Percentiles rank a stretch among this genome's conserved stretches.
These are phyloP conservation scores for Lasioglossum pauxillum DNA, from an alignment of 2,888 invertebrate genomes.

Conservation along the genomic window DNA sequence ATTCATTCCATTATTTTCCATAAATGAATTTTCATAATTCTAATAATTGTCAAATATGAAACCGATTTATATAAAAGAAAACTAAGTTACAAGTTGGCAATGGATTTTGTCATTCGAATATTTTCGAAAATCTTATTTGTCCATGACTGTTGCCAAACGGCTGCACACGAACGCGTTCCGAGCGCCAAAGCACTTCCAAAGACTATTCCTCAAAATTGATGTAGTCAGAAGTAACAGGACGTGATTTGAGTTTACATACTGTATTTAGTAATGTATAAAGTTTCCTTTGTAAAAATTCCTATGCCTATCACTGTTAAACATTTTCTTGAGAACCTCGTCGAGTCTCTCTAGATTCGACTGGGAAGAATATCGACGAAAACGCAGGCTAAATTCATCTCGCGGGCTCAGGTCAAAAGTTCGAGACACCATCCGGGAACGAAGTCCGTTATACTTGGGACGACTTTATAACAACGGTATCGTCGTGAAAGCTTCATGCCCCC, in stretches of 20 bases:
- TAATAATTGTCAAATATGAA: too few species aligned
- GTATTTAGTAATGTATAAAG: neutral
- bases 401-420: constrained; percentile 1
- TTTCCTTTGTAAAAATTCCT: neutral
- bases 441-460: constrained; percentile 29
- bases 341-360: neutral
- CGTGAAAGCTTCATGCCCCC: constrained; percentile 46
- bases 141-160: too few species aligned
- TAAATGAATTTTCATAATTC: too few species aligned
- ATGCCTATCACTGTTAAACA: neutral
- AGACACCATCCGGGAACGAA: constrained; percentile 13
- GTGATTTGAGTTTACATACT: neutral
- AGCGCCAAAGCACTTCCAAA: too few species aligned
- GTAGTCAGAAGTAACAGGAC: too few species aligned
- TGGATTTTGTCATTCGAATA: too few species aligned
- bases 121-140: too few species aligned
- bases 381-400: constrained; percentile 5
- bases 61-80: too few species aligned
- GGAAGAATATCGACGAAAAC: constrained; percentile 1
- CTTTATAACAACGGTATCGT: constrained; percentile 50
- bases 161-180: too few species aligned
- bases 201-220: neutral
- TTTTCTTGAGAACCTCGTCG: neutral
- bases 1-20: too few species aligned
- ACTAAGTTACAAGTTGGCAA: too few species aligned